Evolutionary conservation across 2,797 vertebrate species (phyloP).

Genomic region (Arnoldichthys spilopterus): DNA sequence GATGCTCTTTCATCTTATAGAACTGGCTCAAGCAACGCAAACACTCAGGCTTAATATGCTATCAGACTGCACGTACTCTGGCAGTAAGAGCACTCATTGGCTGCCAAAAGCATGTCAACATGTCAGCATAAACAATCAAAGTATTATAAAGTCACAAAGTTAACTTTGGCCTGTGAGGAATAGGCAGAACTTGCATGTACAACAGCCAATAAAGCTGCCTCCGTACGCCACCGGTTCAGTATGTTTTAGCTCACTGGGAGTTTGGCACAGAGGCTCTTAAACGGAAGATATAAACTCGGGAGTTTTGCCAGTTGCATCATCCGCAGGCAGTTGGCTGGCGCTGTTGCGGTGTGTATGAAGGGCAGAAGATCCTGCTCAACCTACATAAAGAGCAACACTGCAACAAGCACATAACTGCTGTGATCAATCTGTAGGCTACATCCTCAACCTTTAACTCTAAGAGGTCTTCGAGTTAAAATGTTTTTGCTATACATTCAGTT

Average conservation of each 20-base stretch:
- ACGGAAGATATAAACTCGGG: constrained; percentile 12
- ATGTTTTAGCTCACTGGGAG: constrained; percentile 23
- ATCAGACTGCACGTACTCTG: constrained; percentile 20
- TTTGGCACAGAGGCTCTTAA: constrained; percentile 21
- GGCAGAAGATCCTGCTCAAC: not conserved
- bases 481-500: no score
- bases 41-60: constrained; percentile 16
- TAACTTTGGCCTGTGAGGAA: constrained; percentile 37
- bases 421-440: not conserved
- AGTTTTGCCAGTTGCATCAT: constrained; percentile 31
- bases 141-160: constrained; percentile 23
- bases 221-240: constrained; percentile 12
- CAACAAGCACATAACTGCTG: not conserved
- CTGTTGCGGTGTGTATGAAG: not conserved
- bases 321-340: constrained; percentile 21
- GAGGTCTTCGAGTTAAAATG: not conserved
- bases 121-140: constrained; percentile 35
- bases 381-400: constrained; percentile 12
- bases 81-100: constrained; percentile 17
- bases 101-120: constrained; percentile 39
- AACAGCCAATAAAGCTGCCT: constrained; percentile 20
- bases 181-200: not conserved
- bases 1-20: constrained; percentile 17
- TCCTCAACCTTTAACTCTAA: not conserved
- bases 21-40: not conserved